Evolutionary conservation across 2,797 vertebrate species (phyloP).

Genomic region (Leptodactylus fallax): DNA sequence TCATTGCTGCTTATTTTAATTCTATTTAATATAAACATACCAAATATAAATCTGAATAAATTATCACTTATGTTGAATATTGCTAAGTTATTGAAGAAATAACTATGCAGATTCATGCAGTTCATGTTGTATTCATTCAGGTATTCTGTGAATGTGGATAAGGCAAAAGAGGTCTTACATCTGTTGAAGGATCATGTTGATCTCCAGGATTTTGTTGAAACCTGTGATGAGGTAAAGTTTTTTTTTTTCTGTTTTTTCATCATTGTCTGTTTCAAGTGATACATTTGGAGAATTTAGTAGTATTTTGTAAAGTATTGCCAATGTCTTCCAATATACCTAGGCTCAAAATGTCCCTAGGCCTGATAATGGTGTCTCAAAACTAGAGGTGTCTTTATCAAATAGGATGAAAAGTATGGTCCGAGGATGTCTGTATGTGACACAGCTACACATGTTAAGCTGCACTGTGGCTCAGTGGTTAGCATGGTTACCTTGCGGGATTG

Average conservation of each 20-base stretch:
- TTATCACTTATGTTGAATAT: too few relatives aligned
- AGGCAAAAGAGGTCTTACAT: conserved; percentile 80
- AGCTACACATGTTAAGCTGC: too few relatives aligned
- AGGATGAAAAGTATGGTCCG: not conserved
- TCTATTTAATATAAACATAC: not conserved
- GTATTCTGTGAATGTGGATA: conserved; percentile 77
- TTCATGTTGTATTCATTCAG: conserved; percentile 72
- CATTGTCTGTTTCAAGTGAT: too few relatives aligned
- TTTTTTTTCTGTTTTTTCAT: not conserved
- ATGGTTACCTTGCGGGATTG: too few relatives aligned
- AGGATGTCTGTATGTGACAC: not conserved
- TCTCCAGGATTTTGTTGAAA: conserved; percentile 93
- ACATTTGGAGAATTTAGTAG: not conserved
- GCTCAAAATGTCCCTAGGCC: not conserved
- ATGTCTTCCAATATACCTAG: not conserved
- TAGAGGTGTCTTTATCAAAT: not conserved
- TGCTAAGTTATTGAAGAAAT: too few relatives aligned
- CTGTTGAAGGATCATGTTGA: conserved; percentile 89
- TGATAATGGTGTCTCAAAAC: not conserved
- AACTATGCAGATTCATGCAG: too few relatives aligned
- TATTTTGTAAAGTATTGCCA: not conserved
- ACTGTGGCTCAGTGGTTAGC: too few relatives aligned
- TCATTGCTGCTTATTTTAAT: not conserved
- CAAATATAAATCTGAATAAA: not conserved
- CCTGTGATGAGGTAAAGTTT: conserved; percentile 87